A percentile compares a stretch with the other conserved stretches of the same genome.
Conservation (phyloP, 23 tunicate genomes). For the Halocynthia roretzi region DNA sequence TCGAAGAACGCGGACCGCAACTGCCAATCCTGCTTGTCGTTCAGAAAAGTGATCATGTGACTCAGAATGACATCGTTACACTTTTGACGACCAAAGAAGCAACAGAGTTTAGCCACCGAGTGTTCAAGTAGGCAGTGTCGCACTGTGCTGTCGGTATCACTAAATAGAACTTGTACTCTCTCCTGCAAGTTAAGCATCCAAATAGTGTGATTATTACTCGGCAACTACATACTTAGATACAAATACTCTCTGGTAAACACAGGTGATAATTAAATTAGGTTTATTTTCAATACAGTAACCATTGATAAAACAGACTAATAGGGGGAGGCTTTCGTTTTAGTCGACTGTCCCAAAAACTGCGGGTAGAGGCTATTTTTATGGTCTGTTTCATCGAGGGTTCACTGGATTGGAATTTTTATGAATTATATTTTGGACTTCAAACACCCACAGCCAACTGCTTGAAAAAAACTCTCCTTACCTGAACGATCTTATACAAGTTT, state of each 20-base stretch:
- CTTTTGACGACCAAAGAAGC: constrained; percentile 69
- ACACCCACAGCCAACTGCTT: too few species aligned
- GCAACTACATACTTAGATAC: neutral
- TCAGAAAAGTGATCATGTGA: constrained; percentile 95
- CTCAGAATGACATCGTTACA: constrained; percentile 79
- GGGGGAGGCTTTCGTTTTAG: too few species aligned
- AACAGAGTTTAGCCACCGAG: constrained; percentile 71
- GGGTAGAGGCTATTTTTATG: too few species aligned
- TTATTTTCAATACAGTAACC: too few species aligned
- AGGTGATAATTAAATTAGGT: too few species aligned
- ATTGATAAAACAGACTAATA: too few species aligned
- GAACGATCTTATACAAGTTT: constrained; percentile 30
- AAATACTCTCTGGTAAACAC: too few species aligned
- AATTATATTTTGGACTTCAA: too few species aligned
- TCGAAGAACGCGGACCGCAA: constrained; percentile 78
- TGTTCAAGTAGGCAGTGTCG: constrained; percentile 58
- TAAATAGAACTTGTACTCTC: constrained; percentile 44
- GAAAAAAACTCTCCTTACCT: constrained; percentile 4
- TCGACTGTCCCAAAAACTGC: too few species aligned
- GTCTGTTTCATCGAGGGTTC: too few species aligned
- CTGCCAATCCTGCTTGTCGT: constrained; percentile 96
- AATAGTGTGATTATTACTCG: neutral
- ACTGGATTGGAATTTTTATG: too few species aligned
- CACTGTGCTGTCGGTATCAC: constrained; percentile 74
- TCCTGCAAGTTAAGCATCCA: neutral